Conservation (phyloP, 1,140 invertebrate species). For the Drosophila quadrilineata region DNA sequence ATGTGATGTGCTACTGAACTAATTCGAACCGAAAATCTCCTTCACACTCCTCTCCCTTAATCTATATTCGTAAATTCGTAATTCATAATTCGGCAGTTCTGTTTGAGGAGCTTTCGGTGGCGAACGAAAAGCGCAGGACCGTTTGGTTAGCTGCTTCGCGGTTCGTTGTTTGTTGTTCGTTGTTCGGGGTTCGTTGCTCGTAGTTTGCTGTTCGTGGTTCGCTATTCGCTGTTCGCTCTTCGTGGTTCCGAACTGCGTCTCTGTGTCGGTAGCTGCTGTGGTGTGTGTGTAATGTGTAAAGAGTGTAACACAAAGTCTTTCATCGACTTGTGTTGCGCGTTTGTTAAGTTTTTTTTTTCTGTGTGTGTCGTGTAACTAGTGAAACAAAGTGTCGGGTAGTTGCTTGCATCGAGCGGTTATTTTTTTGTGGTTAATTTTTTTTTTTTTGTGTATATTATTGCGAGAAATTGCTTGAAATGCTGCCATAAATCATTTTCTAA, state of each 20-base stretch:
- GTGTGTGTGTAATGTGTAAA: slow-evolving; percentile 48
- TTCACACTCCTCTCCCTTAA: too few species aligned
- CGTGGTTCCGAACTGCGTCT: too few species aligned
- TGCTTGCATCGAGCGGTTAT: slow-evolving; percentile 53
- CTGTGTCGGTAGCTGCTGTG: background rate
- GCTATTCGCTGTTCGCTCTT: background rate
- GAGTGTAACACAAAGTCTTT: slow-evolving; percentile 67
- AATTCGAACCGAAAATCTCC: too few species aligned
- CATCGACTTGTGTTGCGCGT: slow-evolving; percentile 57
- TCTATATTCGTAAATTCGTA: too few species aligned
- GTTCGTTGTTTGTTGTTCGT: too few species aligned
- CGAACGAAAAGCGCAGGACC: slow-evolving; percentile 32
- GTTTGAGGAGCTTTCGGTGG: slow-evolving; percentile 19
- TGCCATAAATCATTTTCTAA: background rate
- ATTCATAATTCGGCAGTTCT: too few species aligned
- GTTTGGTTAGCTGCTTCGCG: slow-evolving; percentile 34
- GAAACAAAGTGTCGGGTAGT: slow-evolving; percentile 68
- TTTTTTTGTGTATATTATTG: background rate
- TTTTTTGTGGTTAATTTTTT: slow-evolving; percentile 47
- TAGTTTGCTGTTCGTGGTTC: too few species aligned
- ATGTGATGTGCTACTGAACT: too few species aligned
- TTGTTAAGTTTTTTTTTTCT: slow-evolving; percentile 71
- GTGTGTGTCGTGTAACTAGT: too few species aligned
- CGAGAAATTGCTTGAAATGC: background rate
- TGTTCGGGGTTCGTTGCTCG: too few species aligned